Evolutionary conservation across 2,797 vertebrate genomes (phyloP).

Genomic region (Catostomus latipinnis): DNA sequence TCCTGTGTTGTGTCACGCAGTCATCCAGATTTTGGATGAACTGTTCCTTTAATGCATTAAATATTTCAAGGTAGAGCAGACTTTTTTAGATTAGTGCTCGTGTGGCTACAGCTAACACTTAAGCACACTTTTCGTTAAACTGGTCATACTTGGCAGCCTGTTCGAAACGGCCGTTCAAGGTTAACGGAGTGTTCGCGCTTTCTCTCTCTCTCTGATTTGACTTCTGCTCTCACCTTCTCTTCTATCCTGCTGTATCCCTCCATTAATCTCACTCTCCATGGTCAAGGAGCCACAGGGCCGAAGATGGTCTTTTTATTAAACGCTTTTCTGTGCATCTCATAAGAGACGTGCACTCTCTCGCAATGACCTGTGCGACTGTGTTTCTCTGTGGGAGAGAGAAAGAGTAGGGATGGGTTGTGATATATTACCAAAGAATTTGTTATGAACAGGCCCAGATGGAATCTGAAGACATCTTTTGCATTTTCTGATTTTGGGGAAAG

Average conservation of each 20-base stretch:
- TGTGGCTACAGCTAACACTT: too few species aligned
- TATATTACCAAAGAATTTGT: constrained; percentile 1
- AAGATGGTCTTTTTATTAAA: constrained; percentile 59
- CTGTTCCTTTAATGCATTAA: too few species aligned
- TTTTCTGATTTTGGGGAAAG: not conserved
- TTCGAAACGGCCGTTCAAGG: constrained; percentile 20
- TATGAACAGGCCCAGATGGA: not conserved
- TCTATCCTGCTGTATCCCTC: constrained; percentile 22
- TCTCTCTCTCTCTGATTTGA: constrained; percentile 18
- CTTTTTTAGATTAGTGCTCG: too few species aligned
- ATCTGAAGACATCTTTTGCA: too few species aligned
- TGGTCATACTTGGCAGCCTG: not conserved
- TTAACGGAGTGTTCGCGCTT: constrained; percentile 41
- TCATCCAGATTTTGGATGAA: too few species aligned
- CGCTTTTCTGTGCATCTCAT: constrained; percentile 54
- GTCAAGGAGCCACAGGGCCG: constrained; percentile 61
- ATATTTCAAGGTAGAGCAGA: too few species aligned
- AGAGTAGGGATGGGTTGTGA: constrained; percentile 11
- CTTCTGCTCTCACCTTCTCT: constrained; percentile 32
- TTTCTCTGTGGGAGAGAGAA: not conserved
- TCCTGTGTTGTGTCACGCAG: too few species aligned
- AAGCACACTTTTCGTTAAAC: not conserved
- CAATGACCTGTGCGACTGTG: constrained; percentile 11
- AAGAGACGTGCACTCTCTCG: constrained; percentile 38
- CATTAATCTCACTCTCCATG: constrained; percentile 61